Percentiles rank a stretch among this genome's conserved stretches.
Conservation (phyloP, 2,113 vertebrate genomes). For the Drymodes brunneopygia region DNA sequence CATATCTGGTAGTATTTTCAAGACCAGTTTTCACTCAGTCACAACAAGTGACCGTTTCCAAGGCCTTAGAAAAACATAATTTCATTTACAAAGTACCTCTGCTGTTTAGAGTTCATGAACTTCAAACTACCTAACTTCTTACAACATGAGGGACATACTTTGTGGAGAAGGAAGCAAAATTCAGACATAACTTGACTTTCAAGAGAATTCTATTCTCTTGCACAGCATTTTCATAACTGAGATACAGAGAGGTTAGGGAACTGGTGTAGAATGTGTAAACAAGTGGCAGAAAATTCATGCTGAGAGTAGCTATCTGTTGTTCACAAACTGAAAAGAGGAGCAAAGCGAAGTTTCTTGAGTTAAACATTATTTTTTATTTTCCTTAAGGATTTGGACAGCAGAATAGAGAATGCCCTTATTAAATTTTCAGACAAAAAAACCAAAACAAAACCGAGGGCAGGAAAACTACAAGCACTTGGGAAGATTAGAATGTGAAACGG, state of each 20-base stretch:
- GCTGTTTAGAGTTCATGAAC: background rate
- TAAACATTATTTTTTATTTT: background rate
- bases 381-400: background rate
- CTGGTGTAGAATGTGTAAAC: background rate
- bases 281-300: background rate
- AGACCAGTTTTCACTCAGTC: background rate
- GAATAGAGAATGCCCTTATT: background rate
- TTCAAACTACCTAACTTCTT: background rate
- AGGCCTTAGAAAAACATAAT: background rate
- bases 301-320: background rate
- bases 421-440: background rate
- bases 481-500: background rate
- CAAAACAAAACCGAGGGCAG: background rate
- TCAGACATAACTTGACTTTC: background rate
- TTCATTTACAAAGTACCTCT: background rate
- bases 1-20: background rate
- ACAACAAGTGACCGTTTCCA: background rate
- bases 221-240: background rate
- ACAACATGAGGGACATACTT: background rate
- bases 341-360: background rate
- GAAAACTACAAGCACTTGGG: background rate
- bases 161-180: background rate
- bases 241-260: background rate
- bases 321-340: background rate
- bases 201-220: background rate